A percentile compares a stretch with the other conserved stretches of the same genome.
These are phyloP conservation scores for Halichondria panicea DNA, from an alignment of 37 sponge, comb jelly and placozoan genomes.

Conservation along the genomic window DNA sequence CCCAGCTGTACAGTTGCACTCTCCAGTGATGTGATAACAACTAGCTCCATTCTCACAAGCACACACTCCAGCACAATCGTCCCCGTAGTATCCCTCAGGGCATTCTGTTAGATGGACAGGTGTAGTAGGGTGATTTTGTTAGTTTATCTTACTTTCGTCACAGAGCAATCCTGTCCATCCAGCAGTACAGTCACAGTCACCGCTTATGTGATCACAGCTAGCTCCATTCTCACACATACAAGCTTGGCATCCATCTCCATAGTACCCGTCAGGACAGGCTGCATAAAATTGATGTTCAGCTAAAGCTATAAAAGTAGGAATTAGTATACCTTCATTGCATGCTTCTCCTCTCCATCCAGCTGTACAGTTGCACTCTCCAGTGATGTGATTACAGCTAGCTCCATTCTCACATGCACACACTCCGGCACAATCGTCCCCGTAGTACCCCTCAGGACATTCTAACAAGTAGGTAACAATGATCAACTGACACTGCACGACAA, in stretches of 20 bases:
- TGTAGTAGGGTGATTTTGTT: too few relatives aligned
- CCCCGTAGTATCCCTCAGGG: constrained; percentile 56
- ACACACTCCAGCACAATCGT: constrained; percentile 52
- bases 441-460: not conserved
- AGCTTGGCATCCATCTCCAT: not conserved
- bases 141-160: not conserved
- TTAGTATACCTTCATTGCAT: too few relatives aligned
- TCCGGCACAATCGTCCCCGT: not conserved
- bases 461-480: not conserved
- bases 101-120: too few relatives aligned
- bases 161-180: not conserved
- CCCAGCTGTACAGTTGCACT: constrained; percentile 60
- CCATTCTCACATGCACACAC: not conserved
- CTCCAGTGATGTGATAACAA: constrained; percentile 64
- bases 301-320: too few relatives aligned
- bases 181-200: not conserved
- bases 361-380: not conserved
- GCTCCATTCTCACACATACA: not conserved
- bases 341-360: not conserved
- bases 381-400: not conserved
- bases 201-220: not conserved
- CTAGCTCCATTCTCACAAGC: constrained; percentile 50
- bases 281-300: not conserved
- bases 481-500: not conserved
- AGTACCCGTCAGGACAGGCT: not conserved